Evolutionary conservation across 1,140 invertebrate genomes (phyloP).

Genomic region (Drosophila sulfurigaster): DNA sequence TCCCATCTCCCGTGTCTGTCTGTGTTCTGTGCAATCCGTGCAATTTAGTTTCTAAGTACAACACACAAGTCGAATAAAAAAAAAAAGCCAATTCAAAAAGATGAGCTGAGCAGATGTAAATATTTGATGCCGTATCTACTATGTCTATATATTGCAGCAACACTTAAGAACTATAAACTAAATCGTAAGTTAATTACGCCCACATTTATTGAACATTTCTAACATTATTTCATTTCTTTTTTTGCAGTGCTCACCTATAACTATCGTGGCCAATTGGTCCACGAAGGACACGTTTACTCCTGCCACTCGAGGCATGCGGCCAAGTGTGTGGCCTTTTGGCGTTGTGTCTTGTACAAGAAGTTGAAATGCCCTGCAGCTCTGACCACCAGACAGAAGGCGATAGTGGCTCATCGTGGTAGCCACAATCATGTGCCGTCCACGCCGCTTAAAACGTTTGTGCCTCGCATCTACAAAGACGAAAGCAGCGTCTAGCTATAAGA

Average conservation of each 20-base stretch:
- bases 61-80: conserved; percentile 46
- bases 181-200: conserved; percentile 34
- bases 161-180: not conserved
- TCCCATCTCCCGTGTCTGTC: not conserved
- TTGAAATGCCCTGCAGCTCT: conserved; percentile 53
- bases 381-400: conserved; percentile 60
- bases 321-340: conserved; percentile 64
- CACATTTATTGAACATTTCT: not conserved
- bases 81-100: conserved; percentile 39
- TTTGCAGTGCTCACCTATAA: conserved; percentile 64
- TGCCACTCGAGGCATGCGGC: conserved; percentile 50
- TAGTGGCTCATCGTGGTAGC: conserved; percentile 31
- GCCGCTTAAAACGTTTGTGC: conserved; percentile 60
- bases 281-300: conserved; percentile 54
- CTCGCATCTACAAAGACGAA: conserved; percentile 33
- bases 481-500: not conserved
- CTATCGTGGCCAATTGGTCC: conserved; percentile 71
- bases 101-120: conserved; percentile 15
- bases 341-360: conserved; percentile 65
- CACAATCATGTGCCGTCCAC: conserved; percentile 68
- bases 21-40: conserved; percentile 36
- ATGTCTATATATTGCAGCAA: conserved; percentile 2
- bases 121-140: not conserved
- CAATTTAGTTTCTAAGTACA: conserved; percentile 66
- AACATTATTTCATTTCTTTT: not conserved